Evolutionary conservation across 2,797 vertebrate genomes (phyloP).

Genomic region (Anguilla obscura): DNA sequence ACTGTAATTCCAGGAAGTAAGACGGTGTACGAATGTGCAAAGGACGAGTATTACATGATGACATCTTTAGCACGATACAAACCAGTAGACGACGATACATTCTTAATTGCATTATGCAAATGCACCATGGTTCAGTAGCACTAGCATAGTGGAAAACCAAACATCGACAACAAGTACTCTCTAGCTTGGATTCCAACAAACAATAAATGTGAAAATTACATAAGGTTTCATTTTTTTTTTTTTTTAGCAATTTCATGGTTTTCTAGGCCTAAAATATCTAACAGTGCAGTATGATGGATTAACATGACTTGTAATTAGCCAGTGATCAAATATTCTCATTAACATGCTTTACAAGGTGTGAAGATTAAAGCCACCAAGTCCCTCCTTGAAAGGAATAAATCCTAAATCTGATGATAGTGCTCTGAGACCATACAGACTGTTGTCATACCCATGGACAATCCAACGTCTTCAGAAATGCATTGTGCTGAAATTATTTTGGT

Average conservation of each 20-base stretch:
- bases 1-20: no score
- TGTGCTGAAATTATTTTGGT: background rate
- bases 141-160: background rate
- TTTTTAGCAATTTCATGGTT: background rate
- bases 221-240: background rate
- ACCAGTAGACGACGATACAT: background rate
- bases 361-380: conserved; percentile 6
- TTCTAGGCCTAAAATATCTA: background rate
- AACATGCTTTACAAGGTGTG: background rate
- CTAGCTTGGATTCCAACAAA: background rate
- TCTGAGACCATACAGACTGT: background rate
- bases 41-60: no score
- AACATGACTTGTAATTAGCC: background rate
- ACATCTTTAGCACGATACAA: background rate
- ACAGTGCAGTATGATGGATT: background rate
- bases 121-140: background rate
- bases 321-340: conserved; percentile 12
- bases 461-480: background rate
- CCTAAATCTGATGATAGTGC: background rate
- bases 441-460: background rate
- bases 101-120: background rate
- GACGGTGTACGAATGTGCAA: no score
- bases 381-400: background rate
- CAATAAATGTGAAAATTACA: background rate
- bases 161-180: background rate